Base-by-base conservation (phyloP, 2,113 vertebrate species). In the Harpagus bidentatus region DNA sequence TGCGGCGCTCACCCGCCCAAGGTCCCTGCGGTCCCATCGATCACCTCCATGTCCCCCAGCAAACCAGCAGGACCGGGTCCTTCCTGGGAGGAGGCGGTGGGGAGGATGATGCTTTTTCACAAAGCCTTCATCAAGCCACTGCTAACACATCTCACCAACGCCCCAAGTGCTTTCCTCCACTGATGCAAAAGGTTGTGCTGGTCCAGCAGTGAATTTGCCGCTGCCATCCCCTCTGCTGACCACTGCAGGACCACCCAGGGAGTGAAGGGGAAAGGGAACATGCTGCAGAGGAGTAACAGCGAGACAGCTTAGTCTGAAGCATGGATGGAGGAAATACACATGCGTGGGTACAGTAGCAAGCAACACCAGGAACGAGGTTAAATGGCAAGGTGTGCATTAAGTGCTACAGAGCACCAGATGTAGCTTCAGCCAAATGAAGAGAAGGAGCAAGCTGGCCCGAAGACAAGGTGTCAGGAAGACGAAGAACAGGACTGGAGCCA, bases 1-100 rank as follows among this genome's bases (percentile, higher is more conserved):
- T 56, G 40, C 13, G 3, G 66, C 0, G 0, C 42, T 56, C 79
- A 34, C 21, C 38, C 67, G 13, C 1, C 0, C 28, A 17, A 42
- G 32, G 31, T 48, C 38, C 38, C 31, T 4, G 0, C 2, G 4
- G 34, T 34, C 14, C 34, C 28, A 82, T 10, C 5, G 2, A 63
- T 62, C 70, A 73, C 28, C 17, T 77, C 82, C 4, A 1, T 16
- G 4, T 10, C 61, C 7, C 3, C 7, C 14, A 16, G 16, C 11
- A 36, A 79, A 32, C 19, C 22, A 69, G 82, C 70, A 86, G 86
- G 34, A 58, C 25, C 63, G 55, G 42, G 53, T 93, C 59, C 82
- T 50, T 74, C 42, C 28, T 19, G 43, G 45, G 42, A 95, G 28
- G 63, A 62, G 32, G 16, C 1, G 1, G 34, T 45, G 32, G 9